Evolutionary conservation across 2,888 invertebrate species (phyloP), one percentile per base, ranked within the genome.

Genomic region (Nephrotoma guestfalica): DNA sequence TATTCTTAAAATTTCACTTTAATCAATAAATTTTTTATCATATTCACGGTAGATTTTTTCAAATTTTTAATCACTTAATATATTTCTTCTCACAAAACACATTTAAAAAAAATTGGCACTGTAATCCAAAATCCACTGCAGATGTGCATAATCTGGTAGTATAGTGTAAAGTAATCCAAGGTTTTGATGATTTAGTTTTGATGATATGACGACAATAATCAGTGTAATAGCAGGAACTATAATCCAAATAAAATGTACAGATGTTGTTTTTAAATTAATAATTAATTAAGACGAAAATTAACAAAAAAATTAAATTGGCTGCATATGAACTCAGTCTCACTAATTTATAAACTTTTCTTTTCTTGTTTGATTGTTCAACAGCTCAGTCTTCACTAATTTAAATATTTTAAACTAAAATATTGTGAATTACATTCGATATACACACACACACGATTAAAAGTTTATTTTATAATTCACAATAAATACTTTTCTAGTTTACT

Each of bases 271-370:
- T 51, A 15, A 30, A 30, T 30, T 15, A 6, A 15, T 51, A 15
- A 51, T 51, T 51, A 51, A 51, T 51, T 51, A 51, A 51, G 51
- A 51, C 5, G 15, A 57, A 18, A 87, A 43, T 87, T 87, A 87
- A 87, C 30, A 43, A 71, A 42, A 42, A 41, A 87, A 85, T 42
- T 57, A 15, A 71, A 86, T 86, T 87, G 87, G 88, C 88, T 87
- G 45, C 71, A 71, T 71, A 87, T 86, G 88, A 87, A 88, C 88
- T 88, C 87, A 88, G 88, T 88, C 87, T 88, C 87, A 41, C 47
- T 85, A 18, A 86, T 86, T 30, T 71, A 71, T 71, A 30, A 51
- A 13, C 41, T 57, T 86, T 71, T 51, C 5, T 41, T 85, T 86
- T 41, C n/a, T 41, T 41, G 41, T 51, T 86, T 57, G 30, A 83